Evolutionary conservation across 2,888 invertebrate genomes (phyloP).

Genomic region (Bruchidius siliquastri): DNA sequence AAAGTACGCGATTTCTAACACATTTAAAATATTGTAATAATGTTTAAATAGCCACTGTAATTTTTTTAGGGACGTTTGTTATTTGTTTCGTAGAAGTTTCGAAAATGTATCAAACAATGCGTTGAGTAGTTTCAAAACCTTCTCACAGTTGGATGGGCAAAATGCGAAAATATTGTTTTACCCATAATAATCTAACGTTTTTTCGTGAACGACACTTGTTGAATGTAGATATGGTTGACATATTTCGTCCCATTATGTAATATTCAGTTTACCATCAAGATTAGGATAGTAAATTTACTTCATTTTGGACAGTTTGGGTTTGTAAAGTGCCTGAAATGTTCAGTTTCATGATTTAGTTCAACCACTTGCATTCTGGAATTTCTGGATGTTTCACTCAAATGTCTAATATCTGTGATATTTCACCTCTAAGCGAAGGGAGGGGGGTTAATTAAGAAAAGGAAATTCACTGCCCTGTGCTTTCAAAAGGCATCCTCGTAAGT

Average conservation of each 20-base stretch:
- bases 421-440: no score
- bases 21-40: not conserved
- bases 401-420: no score
- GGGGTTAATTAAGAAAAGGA: no score
- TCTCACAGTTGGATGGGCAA: not conserved
- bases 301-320: no score
- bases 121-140: not conserved
- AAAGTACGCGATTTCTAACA: not conserved
- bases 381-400: no score
- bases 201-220: not conserved
- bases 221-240: not conserved
- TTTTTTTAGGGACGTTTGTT: not conserved
- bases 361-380: no score
- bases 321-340: no score
- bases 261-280: not conserved
- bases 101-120: not conserved
- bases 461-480: no score
- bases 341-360: no score
- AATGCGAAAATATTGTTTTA: not conserved
- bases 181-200: not conserved
- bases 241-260: not conserved
- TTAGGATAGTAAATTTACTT: no score
- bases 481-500: no score
- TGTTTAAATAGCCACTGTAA: not conserved
- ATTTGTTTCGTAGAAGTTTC: not conserved